Percentiles rank a stretch among this genome's conserved stretches.
Evolutionary conservation across 2,113 vertebrate species (phyloP).

Genomic region (Bostrychus sinensis): DNA sequence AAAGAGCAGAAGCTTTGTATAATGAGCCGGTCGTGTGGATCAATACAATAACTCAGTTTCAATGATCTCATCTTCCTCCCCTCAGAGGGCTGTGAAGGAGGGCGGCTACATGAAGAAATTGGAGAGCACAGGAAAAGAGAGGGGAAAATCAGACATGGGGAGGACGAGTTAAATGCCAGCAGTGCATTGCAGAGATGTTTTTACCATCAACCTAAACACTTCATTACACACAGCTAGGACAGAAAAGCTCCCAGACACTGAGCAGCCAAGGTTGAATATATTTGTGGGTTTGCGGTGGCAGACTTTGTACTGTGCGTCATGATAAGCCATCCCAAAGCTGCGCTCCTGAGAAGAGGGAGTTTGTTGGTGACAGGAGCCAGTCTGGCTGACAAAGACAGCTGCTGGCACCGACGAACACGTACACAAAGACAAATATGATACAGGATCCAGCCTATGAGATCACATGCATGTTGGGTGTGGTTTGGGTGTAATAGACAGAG

Average conservation of each 20-base stretch:
- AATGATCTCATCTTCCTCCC: conserved; percentile 68
- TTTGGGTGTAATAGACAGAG: conserved; percentile 41
- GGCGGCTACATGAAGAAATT: conserved; percentile 1
- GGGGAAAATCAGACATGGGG: conserved; percentile 42
- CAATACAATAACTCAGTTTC: conserved; percentile 56
- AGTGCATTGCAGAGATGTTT: conserved; percentile 36
- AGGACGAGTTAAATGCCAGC: conserved; percentile 42
- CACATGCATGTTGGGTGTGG: conserved; percentile 47
- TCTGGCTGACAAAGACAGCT: conserved; percentile 63
- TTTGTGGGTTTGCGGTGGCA: conserved; percentile 11
- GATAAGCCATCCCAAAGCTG: conserved; percentile 28
- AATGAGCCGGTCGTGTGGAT: conserved; percentile 51
- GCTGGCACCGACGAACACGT: conserved; percentile 44
- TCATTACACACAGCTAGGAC: conserved; percentile 8
- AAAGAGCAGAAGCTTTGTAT: conserved; percentile 22
- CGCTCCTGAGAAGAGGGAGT: conserved; percentile 29
- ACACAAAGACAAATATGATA: conserved; percentile 42
- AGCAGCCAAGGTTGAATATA: conserved; percentile 2
- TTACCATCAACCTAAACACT: conserved; percentile 34
- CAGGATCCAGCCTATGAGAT: conserved; percentile 31
- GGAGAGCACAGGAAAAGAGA: conserved; percentile 42
- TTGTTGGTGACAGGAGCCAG: conserved; percentile 37
- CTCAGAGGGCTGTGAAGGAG: conserved; percentile 9
- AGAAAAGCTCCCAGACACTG: not conserved
- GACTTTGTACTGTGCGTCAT: conserved; percentile 35